Conservation (phyloP, 2,113 vertebrate species). For the Mormyrus lacerda region DNA sequence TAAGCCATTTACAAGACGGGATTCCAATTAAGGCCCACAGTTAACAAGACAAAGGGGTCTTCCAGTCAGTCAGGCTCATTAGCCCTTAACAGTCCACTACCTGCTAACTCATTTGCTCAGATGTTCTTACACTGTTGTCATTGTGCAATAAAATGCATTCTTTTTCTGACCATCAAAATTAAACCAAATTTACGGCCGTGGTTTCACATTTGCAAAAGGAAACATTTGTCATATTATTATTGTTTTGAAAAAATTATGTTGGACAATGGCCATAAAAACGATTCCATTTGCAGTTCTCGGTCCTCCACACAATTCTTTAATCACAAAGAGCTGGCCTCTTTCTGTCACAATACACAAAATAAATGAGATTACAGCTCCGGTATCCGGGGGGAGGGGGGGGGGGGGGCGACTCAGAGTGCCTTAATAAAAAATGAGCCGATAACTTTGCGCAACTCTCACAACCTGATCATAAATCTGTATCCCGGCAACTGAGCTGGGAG, state of each 20-base stretch:
- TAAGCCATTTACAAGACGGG: background rate
- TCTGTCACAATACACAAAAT: conserved; percentile 46
- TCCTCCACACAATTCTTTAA: background rate
- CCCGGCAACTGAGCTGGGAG: background rate
- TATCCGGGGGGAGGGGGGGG: conserved; percentile 39
- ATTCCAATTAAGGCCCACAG: background rate
- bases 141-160: background rate
- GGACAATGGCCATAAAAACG: background rate
- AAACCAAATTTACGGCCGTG: background rate
- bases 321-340: conserved; percentile 51
- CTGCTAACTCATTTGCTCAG: background rate
- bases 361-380: conserved; percentile 42
- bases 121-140: background rate
- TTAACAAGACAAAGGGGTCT: background rate
- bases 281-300: background rate
- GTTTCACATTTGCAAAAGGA: background rate
- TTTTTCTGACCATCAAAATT: background rate
- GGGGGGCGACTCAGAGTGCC: conserved; percentile 49
- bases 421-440: conserved; percentile 33
- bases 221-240: background rate
- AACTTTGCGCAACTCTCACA: conserved; percentile 20
- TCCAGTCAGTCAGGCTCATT: background rate
- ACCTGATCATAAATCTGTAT: conserved; percentile 16
- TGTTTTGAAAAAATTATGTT: background rate
- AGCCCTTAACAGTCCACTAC: background rate